Evolutionary conservation across 1,140 invertebrate species (phyloP), one percentile per base, ranked within the genome.

Genomic region (Meteorus sp.): DNA sequence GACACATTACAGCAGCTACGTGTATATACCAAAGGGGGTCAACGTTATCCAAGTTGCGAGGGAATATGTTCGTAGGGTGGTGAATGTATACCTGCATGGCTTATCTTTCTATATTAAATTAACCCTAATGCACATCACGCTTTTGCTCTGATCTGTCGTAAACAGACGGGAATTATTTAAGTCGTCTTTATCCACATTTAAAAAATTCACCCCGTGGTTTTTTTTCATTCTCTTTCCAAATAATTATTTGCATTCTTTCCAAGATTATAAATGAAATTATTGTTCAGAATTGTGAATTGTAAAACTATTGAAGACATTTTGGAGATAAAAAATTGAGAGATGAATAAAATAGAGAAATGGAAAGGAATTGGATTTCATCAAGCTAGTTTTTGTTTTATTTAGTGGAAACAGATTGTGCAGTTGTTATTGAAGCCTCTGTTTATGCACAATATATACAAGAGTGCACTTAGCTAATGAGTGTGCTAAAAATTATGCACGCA

Each of bases 51-150:
- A 15, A 39, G 22, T 27, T 22, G 17, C 45, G 51, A 39, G 51
- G 27, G 29, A 20, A n/a, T n/a, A n/a, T 19, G 29, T 11, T 9
- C 13, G 20, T 13, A 20, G 51, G 41, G 33, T 19, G 31, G 35
- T 23, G 35, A 22, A 2, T 25, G 17, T 15, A 65, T 72, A 73
- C 69, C 70, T 71, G 64, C 67, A 37, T 8, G 61, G 71, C 69
- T 67, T 72, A 75, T 73, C 71, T 68, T 71, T 63, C 61, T 64
- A 69, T 74, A 74, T 74, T 73, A 74, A 73, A 74, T 75, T 74
- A 75, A 75, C 70, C 67, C 68, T 63, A n/a, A 25, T 15, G 13
- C n/a, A 29, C 22, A 22, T 25, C 27, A 48, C 44, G 44, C 17
- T 47, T 11, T 27, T 31, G 29, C 50, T 52, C 13, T 17, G 20